Evolutionary conservation across 2,888 invertebrate genomes (phyloP).

Genomic region (Capitulum mitella): DNA sequence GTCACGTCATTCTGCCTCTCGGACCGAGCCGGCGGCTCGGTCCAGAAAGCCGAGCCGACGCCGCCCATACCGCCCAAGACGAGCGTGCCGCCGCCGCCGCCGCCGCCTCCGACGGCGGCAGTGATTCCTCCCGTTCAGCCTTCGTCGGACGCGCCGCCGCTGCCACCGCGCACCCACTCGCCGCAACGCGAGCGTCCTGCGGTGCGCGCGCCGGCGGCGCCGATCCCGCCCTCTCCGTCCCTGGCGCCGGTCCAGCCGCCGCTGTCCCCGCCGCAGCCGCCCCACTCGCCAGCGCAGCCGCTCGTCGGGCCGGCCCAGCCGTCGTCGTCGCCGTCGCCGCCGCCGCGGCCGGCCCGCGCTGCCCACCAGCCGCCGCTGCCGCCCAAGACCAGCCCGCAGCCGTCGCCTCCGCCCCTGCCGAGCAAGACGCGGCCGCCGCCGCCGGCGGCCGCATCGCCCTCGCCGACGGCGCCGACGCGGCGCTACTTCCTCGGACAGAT

Average conservation of each 20-base stretch:
- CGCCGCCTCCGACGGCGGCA: not conserved
- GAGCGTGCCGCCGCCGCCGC: not conserved
- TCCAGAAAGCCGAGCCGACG: not conserved
- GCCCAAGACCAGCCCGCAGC: not conserved
- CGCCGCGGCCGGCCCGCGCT: not conserved
- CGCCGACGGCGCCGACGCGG: not conserved
- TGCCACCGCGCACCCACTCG: conserved; percentile 22
- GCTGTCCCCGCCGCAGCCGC: not conserved
- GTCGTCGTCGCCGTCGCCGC: not conserved
- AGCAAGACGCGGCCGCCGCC: not conserved
- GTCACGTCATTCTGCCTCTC: not conserved
- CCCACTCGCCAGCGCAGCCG: not conserved
- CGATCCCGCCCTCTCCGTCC: too few species aligned
- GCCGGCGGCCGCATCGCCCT: not conserved
- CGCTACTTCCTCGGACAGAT: conserved; percentile 19
- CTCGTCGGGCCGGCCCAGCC: not conserved
- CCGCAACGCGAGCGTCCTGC: not conserved
- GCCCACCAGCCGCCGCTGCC: conserved; percentile 11
- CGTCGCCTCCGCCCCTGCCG: not conserved
- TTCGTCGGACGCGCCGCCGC: not conserved
- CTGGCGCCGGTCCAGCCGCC: not conserved
- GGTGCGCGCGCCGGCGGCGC: not conserved
- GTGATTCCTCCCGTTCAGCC: not conserved
- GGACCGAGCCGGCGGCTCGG: not conserved
- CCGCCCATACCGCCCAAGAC: not conserved